phyloP scores from a whole-genome alignment of 2,797 vertebrate genomes.

The Onychomys arenicola region DNA sequence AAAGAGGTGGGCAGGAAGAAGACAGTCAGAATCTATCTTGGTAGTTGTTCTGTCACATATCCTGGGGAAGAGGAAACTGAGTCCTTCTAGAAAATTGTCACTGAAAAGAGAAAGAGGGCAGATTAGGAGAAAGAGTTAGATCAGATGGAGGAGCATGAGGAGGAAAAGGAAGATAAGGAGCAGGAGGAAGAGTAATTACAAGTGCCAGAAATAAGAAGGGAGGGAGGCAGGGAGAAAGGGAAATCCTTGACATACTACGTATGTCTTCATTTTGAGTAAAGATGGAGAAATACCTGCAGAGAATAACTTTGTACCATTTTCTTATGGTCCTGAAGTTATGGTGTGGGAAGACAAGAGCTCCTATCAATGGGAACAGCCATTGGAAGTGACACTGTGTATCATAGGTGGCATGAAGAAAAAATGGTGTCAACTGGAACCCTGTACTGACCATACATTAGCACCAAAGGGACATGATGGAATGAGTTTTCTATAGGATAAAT shows the following conservation, averaged over 20 bases:
- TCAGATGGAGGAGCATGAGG: accelerated
- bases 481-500: neutral
- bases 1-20: neutral
- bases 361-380: neutral
- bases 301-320: neutral
- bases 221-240: accelerated
- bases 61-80: neutral
- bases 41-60: neutral
- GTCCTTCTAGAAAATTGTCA: neutral
- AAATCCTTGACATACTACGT: neutral
- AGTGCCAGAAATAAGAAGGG: accelerated
- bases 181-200: accelerated
- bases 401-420: neutral
- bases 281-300: neutral
- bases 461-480: neutral
- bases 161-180: accelerated
- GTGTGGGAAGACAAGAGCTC: neutral
- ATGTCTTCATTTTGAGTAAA: neutral
- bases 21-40: neutral
- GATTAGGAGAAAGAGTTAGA: accelerated
- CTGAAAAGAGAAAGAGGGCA: neutral
- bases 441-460: neutral
- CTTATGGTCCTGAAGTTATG: neutral
- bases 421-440: neutral
- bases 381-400: neutral